Percentiles rank a stretch among this genome's conserved stretches.
Evolutionary conservation across 2,113 vertebrate genomes (phyloP).

Genomic region (Galbula dea): DNA sequence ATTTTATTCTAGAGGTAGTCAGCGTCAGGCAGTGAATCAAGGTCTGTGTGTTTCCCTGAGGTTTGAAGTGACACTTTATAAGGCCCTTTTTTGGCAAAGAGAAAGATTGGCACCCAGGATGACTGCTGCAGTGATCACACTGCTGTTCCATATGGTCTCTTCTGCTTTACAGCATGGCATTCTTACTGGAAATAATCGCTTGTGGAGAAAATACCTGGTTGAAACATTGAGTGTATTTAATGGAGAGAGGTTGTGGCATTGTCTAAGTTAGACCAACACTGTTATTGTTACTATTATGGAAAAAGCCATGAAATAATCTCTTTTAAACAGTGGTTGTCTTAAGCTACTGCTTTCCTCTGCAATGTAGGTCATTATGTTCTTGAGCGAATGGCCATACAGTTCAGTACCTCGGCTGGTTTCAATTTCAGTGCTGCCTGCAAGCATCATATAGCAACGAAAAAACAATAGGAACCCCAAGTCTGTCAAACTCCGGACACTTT

Average conservation of each 20-base stretch:
- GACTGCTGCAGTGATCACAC: neutral
- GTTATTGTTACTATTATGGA: neutral
- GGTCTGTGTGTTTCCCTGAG: neutral
- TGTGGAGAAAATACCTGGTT: neutral
- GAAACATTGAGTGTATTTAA: neutral
- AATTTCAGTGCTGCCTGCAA: neutral
- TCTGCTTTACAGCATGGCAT: neutral
- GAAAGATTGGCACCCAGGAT: neutral
- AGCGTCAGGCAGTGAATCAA: neutral
- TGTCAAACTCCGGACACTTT: neutral
- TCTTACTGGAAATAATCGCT: neutral
- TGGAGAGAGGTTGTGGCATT: neutral
- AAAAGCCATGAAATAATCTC: neutral
- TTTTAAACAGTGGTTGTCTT: neutral
- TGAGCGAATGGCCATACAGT: neutral
- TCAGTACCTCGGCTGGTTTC: neutral
- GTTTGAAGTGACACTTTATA: rapidly evolving
- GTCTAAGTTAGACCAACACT: neutral
- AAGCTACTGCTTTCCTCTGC: neutral
- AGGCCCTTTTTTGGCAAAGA: neutral
- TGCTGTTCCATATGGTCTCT: neutral
- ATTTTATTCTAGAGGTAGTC: rapidly evolving
- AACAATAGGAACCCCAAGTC: neutral
- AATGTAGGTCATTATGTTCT: neutral
- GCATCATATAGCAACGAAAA: neutral